A percentile compares a stretch with the other conserved stretches of the same genome.
These are phyloP conservation scores for Rosalia funebris DNA, from an alignment of 2,888 invertebrate species.

Conservation along the genomic window DNA sequence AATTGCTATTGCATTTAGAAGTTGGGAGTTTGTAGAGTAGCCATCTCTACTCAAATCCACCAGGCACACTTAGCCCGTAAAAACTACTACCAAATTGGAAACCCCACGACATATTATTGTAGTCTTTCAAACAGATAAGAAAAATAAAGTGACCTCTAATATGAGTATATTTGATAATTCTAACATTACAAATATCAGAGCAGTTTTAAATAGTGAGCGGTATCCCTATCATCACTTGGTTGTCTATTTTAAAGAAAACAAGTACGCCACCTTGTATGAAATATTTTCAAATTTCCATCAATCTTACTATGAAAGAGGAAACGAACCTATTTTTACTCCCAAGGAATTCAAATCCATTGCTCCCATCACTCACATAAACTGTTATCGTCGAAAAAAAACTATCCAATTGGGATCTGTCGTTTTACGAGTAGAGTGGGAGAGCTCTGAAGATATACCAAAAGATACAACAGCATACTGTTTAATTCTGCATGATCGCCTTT, in stretches of 20 bases:
- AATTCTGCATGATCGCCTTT: conserved; percentile 21
- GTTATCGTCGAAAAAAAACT: conserved; percentile 16
- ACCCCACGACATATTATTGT: conserved; percentile 6
- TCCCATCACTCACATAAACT: conserved; percentile 15
- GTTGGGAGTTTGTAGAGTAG: not conserved
- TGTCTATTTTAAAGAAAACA: not conserved
- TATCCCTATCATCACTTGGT: conserved; percentile 1
- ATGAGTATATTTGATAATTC: conserved; percentile 6
- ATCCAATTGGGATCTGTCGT: conserved; percentile 20
- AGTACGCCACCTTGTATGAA: not conserved
- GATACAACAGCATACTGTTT: conserved; percentile 26
- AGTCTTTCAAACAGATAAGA: not conserved
- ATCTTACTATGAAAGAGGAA: not conserved
- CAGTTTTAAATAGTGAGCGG: conserved; percentile 10
- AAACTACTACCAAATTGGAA: conserved; percentile 9
- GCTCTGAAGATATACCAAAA: conserved; percentile 5
- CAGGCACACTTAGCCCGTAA: conserved; percentile 1
- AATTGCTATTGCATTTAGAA: not conserved
- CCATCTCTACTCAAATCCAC: not conserved
- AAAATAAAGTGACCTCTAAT: conserved; percentile 1
- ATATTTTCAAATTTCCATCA: not conserved
- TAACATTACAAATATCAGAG: conserved; percentile 7
- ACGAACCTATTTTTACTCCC: conserved; percentile 1
- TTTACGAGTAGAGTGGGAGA: conserved; percentile 25
- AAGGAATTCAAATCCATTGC: conserved; percentile 1